Evolutionary conservation across 2,888 invertebrate species (phyloP), one percentile per base, ranked within the genome.

Genomic region (Pocota personata): DNA sequence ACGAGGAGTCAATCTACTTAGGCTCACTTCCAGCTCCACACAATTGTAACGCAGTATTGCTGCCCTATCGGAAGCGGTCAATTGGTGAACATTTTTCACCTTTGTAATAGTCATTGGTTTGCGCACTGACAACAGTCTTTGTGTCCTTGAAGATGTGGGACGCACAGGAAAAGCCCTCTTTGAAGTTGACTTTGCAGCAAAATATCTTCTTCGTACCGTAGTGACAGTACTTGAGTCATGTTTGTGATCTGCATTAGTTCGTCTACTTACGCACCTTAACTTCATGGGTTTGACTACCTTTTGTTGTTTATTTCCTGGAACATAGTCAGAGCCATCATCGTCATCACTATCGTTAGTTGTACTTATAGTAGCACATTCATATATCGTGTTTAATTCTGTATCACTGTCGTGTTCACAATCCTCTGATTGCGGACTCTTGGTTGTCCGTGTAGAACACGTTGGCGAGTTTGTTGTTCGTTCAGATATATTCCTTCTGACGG

Each of bases 281-380:
- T 58, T 57, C 76, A 67, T 67, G 7, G 76, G 66, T 19, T 76
- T 76, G 0, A 57, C 46, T 8, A 35, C 27, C 19, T 46, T 75
- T 62, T 24, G 40, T 16, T 19, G 19, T 3, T 37, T 43, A 6
- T 4, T 46, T 12, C 14, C 27, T 5, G 57, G 67, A 3, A n/a
- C 48, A 19, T 35, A 27, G 10, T 67, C 57, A 27, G 43, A 43
- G n/a, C 30, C 52, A 6, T 16, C 24, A 27, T 75, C 66, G n/a
- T 76, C 76, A 3, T 76, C 76, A 52, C 35, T 66, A n/a, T 76
- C 76, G 10, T 75, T 75, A 12, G 55, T 24, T 4, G 75, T 55
- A 12, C 40, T 66, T 12, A 64, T 10, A 12, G 57, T 76, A 2
- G 66, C 57, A 14, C 64, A 76, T 46, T 76, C 76, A 16, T 73